These are phyloP conservation scores for Zoanthus sansibaricus DNA, from an alignment of 92 coral and sea anemone species.

Conservation along the genomic window DNA sequence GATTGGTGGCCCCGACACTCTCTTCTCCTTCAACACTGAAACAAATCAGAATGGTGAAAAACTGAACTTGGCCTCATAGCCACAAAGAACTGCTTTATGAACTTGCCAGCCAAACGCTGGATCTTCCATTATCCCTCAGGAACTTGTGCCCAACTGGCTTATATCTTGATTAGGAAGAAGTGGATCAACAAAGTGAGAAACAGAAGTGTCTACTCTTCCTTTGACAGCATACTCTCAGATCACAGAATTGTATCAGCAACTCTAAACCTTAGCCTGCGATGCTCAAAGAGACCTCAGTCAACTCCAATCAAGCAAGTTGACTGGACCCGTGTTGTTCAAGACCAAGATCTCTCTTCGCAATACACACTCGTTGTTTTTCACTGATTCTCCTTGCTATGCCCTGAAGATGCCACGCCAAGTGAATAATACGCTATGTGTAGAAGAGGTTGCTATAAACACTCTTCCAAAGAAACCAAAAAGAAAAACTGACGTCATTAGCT, in stretches of 20 bases:
- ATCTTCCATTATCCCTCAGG: too few relatives aligned
- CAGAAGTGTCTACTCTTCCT: too few relatives aligned
- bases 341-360: conserved; percentile 1
- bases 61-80: too few relatives aligned
- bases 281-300: neutral
- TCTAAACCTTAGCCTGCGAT: conserved; percentile 20
- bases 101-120: too few relatives aligned
- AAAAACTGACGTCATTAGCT: neutral
- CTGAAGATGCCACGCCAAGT: neutral
- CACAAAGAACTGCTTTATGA: too few relatives aligned
- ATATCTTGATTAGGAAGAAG: too few relatives aligned
- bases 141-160: too few relatives aligned
- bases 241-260: conserved; percentile 26
- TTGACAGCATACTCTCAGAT: neutral
- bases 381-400: neutral
- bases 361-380: conserved; percentile 2
- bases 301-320: conserved; percentile 35
- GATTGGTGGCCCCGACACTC: too few relatives aligned
- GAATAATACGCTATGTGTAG: conserved; percentile 15
- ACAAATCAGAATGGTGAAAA: too few relatives aligned
- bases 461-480: conserved; percentile 23
- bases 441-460: conserved; percentile 30
- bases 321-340: neutral
- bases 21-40: too few relatives aligned
- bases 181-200: too few relatives aligned